phyloP scores from a whole-genome alignment of 1,140 invertebrate species.

The Eurosta solidaginis region DNA sequence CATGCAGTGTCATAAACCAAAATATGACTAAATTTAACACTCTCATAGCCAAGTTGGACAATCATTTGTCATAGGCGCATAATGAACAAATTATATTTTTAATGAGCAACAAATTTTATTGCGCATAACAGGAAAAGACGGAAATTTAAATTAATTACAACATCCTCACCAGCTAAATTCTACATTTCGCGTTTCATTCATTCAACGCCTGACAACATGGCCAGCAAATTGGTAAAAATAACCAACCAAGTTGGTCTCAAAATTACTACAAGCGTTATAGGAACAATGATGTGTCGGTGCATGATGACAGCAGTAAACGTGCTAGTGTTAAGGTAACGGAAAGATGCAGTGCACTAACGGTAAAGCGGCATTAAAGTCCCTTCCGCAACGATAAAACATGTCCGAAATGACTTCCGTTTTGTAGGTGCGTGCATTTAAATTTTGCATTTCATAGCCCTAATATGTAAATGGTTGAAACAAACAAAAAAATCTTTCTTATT shows the following conservation, averaged over 20 bases:
- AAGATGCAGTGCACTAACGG: background rate
- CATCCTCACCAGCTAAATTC: background rate
- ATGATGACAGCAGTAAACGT: no score
- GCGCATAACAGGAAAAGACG: slow-evolving; percentile 30
- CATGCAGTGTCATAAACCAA: background rate
- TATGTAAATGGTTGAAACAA: background rate
- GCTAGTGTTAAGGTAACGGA: no score
- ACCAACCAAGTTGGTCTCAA: background rate
- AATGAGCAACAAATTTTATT: slow-evolving; percentile 31
- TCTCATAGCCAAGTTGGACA: background rate
- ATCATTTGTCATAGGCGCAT: slow-evolving; percentile 21
- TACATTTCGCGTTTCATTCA: no score
- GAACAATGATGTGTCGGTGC: no score
- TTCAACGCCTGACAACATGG: no score
- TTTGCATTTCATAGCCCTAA: background rate
- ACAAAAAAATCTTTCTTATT: no score
- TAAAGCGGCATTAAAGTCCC: background rate
- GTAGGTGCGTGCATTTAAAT: slow-evolving; percentile 21
- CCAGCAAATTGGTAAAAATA: background rate
- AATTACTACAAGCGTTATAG: no score
- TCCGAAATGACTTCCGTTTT: slow-evolving; percentile 32
- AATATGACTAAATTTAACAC: background rate
- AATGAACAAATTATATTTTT: slow-evolving; percentile 6
- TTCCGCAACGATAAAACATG: slow-evolving; percentile 34
- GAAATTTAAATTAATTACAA: slow-evolving; percentile 31